Evolutionary conservation across 1,140 invertebrate species (phyloP), one percentile per base, ranked within the genome.

Genomic region (Globodera ellingtonae): DNA sequence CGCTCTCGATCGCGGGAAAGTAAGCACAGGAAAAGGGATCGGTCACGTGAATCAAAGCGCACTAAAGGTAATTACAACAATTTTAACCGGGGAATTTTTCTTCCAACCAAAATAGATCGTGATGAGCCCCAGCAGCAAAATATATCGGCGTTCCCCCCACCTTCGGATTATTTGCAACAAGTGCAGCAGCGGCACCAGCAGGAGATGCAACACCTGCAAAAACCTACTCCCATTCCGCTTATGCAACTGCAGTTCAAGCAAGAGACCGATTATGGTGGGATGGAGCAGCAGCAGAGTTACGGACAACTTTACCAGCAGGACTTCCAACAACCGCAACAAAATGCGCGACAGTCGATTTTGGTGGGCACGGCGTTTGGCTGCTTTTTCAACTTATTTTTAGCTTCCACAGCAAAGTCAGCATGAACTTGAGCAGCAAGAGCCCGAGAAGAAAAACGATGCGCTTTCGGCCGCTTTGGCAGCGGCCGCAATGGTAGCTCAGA

Each of bases 401-500:
- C 67, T 10, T 5, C 67, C 24, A 7, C 67, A 24, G 35, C 56
- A 15, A 62, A 62, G 56, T 18, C 67, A 24, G 67, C 13, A 3
- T 6, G 24, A 13, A 44, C 67, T 24, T 24, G 67, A 47, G 13
- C 67, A 62, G 62, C 75, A 77, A 77, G n/a, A 77, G 35, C 75
- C 52, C 21, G 48, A 65, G 7, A 13, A 50, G 46, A 69, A 48
- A 13, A 50, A 50, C 47, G 75, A 77, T 47, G 75, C 75, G 18
- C 62, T 77, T 35, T 77, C 75, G 69, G 75, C 75, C 8, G 75
- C 75, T 44, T 69, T 77, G 65, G 75, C 75, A 3, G 75, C 75
- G 1, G 75, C 75, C 8, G 75, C 75, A 4, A 77, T 77, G 75
- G 75, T 77, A 15, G 75, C 75, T 35, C 75, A 77, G 24, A 77